Conservation (phyloP, 2,888 invertebrate species). For the Pyralis farinalis region DNA sequence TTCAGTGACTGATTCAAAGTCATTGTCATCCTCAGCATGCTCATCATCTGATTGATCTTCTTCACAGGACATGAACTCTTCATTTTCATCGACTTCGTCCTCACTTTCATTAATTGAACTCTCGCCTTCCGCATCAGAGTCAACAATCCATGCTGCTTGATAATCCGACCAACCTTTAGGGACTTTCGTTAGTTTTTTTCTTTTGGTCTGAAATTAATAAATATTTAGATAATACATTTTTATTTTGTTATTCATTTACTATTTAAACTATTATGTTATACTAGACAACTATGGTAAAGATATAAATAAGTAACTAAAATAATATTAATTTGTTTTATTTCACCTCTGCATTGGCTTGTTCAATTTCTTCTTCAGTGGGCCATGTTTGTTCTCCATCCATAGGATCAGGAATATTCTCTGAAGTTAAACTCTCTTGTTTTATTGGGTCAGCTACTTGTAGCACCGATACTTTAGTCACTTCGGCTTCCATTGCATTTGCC, state of each 20-base stretch:
- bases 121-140: conserved; percentile 82
- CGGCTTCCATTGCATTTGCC: conserved; percentile 61
- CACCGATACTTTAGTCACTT: conserved; percentile 59
- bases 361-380: conserved; percentile 96
- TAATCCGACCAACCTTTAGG: conserved; percentile 98
- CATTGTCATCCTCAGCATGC: conserved; percentile 81
- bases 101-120: conserved; percentile 62
- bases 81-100: conserved; percentile 47
- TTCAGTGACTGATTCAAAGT: conserved; percentile 85
- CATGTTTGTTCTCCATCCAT: conserved; percentile 98
- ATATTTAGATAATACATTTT: neutral
- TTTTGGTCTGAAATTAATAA: conserved; percentile 59
- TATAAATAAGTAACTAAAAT: no score
- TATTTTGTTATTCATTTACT: no score
- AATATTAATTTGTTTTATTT: conserved; percentile 2
- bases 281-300: no score
- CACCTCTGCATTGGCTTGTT: conserved; percentile 83
- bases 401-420: conserved; percentile 91
- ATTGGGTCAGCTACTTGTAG: conserved; percentile 82
- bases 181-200: conserved; percentile 88
- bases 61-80: conserved; percentile 74
- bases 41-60: conserved; percentile 75
- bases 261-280: no score
- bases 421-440: conserved; percentile 87
- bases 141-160: conserved; percentile 96